A percentile compares a stretch with the other conserved stretches of the same genome.
These are phyloP conservation scores for Callopanchax toddi DNA, from an alignment of 2,113 vertebrate species.

Conservation along the genomic window DNA sequence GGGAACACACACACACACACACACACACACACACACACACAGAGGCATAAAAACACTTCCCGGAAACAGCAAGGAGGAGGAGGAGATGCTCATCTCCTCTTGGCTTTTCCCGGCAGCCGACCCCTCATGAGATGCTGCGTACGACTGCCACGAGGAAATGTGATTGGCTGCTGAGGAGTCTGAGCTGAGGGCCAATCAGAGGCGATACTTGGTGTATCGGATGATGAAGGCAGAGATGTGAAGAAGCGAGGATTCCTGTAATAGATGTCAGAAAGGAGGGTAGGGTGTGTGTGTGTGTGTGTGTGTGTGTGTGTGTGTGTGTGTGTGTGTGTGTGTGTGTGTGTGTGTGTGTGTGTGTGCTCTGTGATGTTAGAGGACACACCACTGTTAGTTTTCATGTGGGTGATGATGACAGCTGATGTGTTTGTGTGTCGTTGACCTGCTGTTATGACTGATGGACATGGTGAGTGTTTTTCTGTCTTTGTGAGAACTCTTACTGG, in stretches of 20 bases:
- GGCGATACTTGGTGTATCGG: neutral
- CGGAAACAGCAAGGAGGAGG: conserved; percentile 54
- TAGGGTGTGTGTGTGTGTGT: conserved; percentile 4
- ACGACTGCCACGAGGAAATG: neutral
- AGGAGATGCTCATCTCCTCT: conserved; percentile 43
- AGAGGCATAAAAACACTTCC: conserved; percentile 34
- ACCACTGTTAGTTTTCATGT: neutral
- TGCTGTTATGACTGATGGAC: no score
- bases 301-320: conserved; percentile 3
- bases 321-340: no score
- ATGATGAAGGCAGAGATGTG: conserved; percentile 2
- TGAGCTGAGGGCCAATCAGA: conserved; percentile 29
- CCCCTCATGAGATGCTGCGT: conserved; percentile 43
- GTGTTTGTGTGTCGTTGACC: neutral
- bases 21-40: conserved; percentile 17
- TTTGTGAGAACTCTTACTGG: neutral
- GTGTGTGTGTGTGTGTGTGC: no score
- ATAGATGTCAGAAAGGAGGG: conserved; percentile 15
- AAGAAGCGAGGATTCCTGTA: conserved; percentile 29
- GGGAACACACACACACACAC: conserved; percentile 8
- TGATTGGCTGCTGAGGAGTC: conserved; percentile 37
- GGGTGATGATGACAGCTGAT: no score
- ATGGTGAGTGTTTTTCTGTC: no score
- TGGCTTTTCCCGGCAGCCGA: conserved; percentile 55
- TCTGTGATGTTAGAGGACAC: accelerated